phyloP scores from a whole-genome alignment of 2,888 invertebrate genomes.

The Eutolmus rufibarbis region DNA sequence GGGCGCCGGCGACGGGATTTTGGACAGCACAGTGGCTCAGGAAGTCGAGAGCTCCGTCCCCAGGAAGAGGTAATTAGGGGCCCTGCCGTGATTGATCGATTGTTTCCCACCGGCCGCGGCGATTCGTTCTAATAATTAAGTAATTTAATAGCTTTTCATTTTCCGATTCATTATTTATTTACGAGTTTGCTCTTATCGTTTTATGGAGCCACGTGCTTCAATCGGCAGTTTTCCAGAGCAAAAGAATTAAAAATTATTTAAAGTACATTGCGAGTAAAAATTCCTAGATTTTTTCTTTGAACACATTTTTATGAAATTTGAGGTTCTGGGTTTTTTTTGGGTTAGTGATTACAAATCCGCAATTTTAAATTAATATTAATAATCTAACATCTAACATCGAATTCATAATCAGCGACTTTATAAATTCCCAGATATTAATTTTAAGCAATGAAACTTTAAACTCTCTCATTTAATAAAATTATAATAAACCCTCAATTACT shows the following conservation, averaged over 20 bases:
- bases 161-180: neutral
- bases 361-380: too few species aligned
- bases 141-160: neutral
- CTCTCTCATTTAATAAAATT: too few species aligned
- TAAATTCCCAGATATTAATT: too few species aligned
- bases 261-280: neutral
- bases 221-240: neutral
- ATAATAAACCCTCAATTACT: too few species aligned
- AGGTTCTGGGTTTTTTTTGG: too few species aligned
- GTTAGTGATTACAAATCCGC: too few species aligned
- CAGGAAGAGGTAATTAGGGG: neutral
- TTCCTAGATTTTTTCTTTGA: neutral
- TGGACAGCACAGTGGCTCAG: neutral
- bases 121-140: neutral
- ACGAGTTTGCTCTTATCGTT: neutral
- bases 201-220: neutral
- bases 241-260: neutral
- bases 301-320: too few species aligned
- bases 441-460: too few species aligned
- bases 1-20: neutral
- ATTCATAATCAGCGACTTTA: too few species aligned
- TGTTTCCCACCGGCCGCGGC: neutral
- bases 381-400: too few species aligned
- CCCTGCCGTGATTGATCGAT: neutral
- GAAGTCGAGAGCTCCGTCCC: slow-evolving; percentile 1